Conservation (phyloP, 2,888 invertebrate genomes). For the Homarus gammarus region DNA sequence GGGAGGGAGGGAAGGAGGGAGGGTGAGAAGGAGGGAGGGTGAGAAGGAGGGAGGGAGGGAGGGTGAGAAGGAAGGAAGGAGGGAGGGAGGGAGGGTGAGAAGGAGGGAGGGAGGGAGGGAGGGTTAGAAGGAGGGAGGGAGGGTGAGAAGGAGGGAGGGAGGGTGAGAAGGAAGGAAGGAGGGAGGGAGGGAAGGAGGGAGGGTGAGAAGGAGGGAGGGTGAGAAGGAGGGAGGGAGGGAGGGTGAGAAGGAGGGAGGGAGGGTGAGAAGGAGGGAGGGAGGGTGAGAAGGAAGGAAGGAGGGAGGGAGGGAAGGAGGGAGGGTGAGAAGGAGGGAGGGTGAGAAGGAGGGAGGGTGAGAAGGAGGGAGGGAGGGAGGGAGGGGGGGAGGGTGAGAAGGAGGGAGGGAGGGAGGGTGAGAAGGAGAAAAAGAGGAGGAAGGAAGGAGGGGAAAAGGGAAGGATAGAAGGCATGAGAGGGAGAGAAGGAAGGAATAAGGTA, state of each 20-base stretch:
- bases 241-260: background rate
- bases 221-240: background rate
- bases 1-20: too few species aligned
- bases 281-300: background rate
- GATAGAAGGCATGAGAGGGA: background rate
- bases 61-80: background rate
- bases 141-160: background rate
- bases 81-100: too few species aligned
- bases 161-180: too few species aligned
- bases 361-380: background rate
- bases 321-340: background rate
- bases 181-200: background rate
- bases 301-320: background rate
- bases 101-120: too few species aligned
- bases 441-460: background rate
- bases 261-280: background rate
- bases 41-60: background rate
- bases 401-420: background rate
- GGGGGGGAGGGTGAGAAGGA: background rate
- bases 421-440: background rate
- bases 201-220: too few species aligned
- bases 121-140: background rate
- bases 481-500: background rate
- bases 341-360: background rate
- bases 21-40: background rate